Base-by-base conservation (phyloP, 2,113 vertebrate species). In the Otis tarda region DNA sequence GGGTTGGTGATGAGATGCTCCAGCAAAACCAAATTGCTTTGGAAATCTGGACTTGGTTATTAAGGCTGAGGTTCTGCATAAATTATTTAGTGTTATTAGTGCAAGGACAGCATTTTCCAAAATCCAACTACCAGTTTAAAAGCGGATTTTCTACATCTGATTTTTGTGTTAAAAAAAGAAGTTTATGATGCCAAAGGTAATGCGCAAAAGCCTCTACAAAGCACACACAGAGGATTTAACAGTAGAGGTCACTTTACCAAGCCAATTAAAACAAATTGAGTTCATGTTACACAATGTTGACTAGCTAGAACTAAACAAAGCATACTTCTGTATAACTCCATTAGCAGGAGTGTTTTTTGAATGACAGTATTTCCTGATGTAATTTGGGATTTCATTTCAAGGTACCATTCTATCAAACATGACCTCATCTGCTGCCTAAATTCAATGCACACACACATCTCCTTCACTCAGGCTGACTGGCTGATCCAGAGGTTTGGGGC, bases 371-470 rank as follows among this genome's bases (percentile, higher is more conserved):
- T 79, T 83, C 67, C 71, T 45, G 37, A 55, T 10, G 28, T 10
- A 61, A 63, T 39, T 14, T 55, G 52, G n/a, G 28, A 45, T 76
- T 90, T 80, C 28, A 73, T 57, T 56, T 86, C 56, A 45, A 83
- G 55, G 47, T 67, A 53, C 16, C 22, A 15, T 31, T 73, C 33
- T 56, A 33, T 53, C 61, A 60, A 85, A 75, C 17, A 19, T 22
- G 41, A 63, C 22, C 41, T 78, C 20, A 31, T 12, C 41, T 71
- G 24, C 52, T 50, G 61, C 45, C 50, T 45, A 49, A 79, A 73
- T 33, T 77, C 50, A 52, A 33, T 2, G 25, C 45, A 33, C 0
- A 0, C n/a, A 18, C 71, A 25, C 20, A 1, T 10, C 1, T 18
- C 22, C 24, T 63, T 49, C 37, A 49, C 43, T 68, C 20, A 24